Conservation (phyloP, 2,888 invertebrate genomes). For the Ornithoptera priamus region DNA sequence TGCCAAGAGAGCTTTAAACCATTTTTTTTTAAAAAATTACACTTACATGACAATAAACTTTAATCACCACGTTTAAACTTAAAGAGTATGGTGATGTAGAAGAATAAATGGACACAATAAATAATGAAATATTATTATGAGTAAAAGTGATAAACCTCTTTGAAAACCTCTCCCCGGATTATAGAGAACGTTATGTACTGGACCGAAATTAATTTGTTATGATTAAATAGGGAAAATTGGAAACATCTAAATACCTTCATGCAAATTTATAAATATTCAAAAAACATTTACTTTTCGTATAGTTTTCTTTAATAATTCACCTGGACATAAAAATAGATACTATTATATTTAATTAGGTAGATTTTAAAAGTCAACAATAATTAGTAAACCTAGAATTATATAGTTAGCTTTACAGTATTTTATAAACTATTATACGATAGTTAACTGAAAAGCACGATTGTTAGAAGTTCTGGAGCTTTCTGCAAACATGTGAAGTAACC, state of each 20-base stretch:
- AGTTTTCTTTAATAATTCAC: not conserved
- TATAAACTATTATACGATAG: too few species aligned
- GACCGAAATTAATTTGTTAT: slow-evolving; percentile 14
- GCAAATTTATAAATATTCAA: not conserved
- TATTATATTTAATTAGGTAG: too few species aligned
- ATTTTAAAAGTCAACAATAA: too few species aligned
- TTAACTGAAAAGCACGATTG: too few species aligned
- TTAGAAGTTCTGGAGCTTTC: too few species aligned
- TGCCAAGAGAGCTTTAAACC: too few species aligned
- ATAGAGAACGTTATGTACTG: slow-evolving; percentile 8
- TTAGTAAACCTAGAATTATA: too few species aligned
- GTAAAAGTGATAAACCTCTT: not conserved
- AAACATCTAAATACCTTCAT: not conserved
- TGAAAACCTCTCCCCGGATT: slow-evolving; percentile 9
- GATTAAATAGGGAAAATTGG: slow-evolving; percentile 16
- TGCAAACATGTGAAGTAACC: too few species aligned
- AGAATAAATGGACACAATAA: not conserved
- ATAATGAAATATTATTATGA: not conserved
- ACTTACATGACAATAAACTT: not conserved
- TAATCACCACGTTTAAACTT: not conserved
- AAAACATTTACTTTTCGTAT: not conserved
- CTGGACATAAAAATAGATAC: too few species aligned
- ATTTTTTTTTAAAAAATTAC: not conserved
- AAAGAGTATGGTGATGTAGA: not conserved
- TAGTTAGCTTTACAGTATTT: too few species aligned